phyloP scores from a whole-genome alignment of 2,797 vertebrate species.

The Bovichtus diacanthus region DNA sequence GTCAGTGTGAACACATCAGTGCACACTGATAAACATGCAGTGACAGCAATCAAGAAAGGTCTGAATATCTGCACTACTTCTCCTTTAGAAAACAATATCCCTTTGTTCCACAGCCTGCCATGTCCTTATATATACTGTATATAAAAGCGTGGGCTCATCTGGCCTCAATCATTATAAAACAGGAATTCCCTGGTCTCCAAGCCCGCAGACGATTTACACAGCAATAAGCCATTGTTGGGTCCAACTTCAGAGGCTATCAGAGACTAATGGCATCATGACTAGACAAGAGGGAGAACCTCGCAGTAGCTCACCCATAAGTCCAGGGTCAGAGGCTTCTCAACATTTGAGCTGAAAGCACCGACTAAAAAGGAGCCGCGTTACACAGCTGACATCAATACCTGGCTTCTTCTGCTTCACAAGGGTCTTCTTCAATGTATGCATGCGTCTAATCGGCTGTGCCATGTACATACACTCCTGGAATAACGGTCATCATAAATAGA shows the following conservation, averaged over 20 bases:
- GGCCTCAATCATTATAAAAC: slow-evolving; percentile 4
- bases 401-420: slow-evolving; percentile 16
- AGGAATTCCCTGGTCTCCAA: slow-evolving; percentile 25
- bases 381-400: slow-evolving; percentile 29
- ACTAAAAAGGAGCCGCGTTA: slow-evolving; percentile 36
- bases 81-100: background rate
- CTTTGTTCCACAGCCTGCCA: background rate
- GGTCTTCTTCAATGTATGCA: slow-evolving; percentile 22
- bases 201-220: slow-evolving; percentile 1
- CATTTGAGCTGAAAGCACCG: slow-evolving; percentile 26
- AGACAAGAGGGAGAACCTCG: slow-evolving; percentile 17
- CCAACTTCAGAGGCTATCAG: slow-evolving; percentile 33
- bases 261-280: slow-evolving; percentile 43
- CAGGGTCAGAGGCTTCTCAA: slow-evolving; percentile 43
- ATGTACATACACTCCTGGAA: slow-evolving; percentile 17
- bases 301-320: slow-evolving; percentile 34
- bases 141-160: background rate
- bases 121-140: background rate
- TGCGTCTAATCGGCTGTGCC: slow-evolving; percentile 1
- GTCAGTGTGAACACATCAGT: slow-evolving; percentile 57
- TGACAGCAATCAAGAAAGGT: slow-evolving; percentile 55
- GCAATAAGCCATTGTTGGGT: slow-evolving; percentile 20
- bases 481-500: slow-evolving; percentile 57
- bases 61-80: slow-evolving; percentile 19
- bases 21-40: slow-evolving; percentile 50